Evolutionary conservation across 2,797 vertebrate genomes (phyloP).

Genomic region (Selene dorsalis): DNA sequence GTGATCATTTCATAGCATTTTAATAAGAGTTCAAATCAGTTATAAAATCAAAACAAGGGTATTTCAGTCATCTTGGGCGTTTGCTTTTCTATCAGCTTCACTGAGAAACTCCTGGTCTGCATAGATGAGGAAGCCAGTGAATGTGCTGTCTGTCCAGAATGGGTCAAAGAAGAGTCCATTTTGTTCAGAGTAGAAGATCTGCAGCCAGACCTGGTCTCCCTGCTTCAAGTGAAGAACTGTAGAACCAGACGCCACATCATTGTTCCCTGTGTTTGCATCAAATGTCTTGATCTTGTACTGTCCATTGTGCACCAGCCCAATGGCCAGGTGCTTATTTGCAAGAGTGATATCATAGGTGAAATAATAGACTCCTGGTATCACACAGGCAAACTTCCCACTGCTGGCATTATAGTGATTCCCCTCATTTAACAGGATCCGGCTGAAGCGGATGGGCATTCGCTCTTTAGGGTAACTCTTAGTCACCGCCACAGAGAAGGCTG

Average conservation of each 20-base stretch:
- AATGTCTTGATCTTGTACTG: slow-evolving; percentile 97
- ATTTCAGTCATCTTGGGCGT: slow-evolving; percentile 47
- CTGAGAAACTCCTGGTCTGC: slow-evolving; percentile 88
- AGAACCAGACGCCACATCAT: slow-evolving; percentile 95
- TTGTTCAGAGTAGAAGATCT: slow-evolving; percentile 98
- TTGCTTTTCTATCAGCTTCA: slow-evolving; percentile 81
- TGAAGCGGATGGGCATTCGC: slow-evolving; percentile 93
- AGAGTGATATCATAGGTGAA: slow-evolving; percentile 97
- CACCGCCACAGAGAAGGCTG: slow-evolving; percentile 95
- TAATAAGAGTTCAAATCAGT: neutral
- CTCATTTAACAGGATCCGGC: slow-evolving; percentile 95
- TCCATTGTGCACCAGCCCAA: slow-evolving; percentile 95
- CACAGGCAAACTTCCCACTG: slow-evolving; percentile 94
- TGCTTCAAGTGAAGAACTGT: slow-evolving; percentile 90
- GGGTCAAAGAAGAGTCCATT: slow-evolving; percentile 98
- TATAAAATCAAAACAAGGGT: neutral
- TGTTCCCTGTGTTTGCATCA: slow-evolving; percentile 96
- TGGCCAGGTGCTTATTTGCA: slow-evolving; percentile 96
- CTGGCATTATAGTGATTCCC: slow-evolving; percentile 92
- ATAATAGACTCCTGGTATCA: slow-evolving; percentile 93
- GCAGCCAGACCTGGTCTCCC: slow-evolving; percentile 95
- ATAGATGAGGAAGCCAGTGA: slow-evolving; percentile 97
- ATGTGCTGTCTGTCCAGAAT: slow-evolving; percentile 97
- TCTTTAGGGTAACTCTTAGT: slow-evolving; percentile 96
- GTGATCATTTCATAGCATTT: neutral